A percentile compares a stretch with the other conserved stretches of the same genome.
These are phyloP conservation scores for Pelochelys cantorii DNA, from an alignment of 2,797 vertebrate genomes.

Conservation along the genomic window DNA sequence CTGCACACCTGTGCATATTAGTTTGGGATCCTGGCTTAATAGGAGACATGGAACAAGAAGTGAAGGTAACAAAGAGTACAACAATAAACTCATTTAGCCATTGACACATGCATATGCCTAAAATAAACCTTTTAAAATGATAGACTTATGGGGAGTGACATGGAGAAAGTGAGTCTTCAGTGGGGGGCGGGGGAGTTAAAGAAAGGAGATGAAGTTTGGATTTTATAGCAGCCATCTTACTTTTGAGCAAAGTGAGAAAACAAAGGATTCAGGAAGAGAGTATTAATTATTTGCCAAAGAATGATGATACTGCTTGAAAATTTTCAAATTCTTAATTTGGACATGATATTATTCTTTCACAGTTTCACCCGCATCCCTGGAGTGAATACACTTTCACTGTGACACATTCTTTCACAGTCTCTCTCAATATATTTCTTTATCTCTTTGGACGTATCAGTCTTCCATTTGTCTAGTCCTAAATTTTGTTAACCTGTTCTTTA, in stretches of 20 bases:
- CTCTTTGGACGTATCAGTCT: background rate
- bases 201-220: background rate
- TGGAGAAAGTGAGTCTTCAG: background rate
- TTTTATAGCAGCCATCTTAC: background rate
- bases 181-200: background rate
- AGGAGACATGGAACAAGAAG: background rate
- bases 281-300: background rate
- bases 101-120: background rate
- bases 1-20: background rate
- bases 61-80: background rate
- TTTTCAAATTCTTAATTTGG: background rate
- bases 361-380: background rate
- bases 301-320: background rate
- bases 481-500: background rate
- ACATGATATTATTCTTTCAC: background rate
- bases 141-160: background rate
- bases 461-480: background rate
- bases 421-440: background rate
- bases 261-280: background rate
- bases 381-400: too few species aligned
- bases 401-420: too few species aligned
- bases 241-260: background rate
- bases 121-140: background rate
- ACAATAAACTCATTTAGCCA: background rate
- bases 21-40: background rate